Percentiles rank a stretch among this genome's conserved stretches.
Conservation (phyloP, 2,113 vertebrate species). For the Chaetodon auriga region DNA sequence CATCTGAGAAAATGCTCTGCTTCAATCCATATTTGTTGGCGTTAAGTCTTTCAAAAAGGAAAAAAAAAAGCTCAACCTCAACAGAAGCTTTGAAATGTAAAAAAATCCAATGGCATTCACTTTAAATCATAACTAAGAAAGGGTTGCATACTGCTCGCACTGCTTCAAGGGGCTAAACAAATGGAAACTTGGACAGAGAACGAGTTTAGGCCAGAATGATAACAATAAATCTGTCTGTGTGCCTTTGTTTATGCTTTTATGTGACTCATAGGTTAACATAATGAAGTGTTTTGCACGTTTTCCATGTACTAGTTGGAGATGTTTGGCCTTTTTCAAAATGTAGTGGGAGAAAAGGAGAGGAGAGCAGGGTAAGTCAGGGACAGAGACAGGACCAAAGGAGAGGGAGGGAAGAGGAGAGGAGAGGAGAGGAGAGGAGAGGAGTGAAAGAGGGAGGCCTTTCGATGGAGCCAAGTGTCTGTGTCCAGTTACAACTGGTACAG, state of each 20-base stretch:
- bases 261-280: constrained; percentile 27
- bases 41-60: no score
- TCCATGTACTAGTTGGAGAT: neutral
- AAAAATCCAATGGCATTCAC: no score
- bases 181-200: constrained; percentile 1
- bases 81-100: no score
- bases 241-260: constrained; percentile 22
- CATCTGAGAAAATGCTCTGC: no score
- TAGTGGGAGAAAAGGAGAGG: neutral
- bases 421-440: neutral
- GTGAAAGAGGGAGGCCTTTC: constrained; percentile 35
- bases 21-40: no score
- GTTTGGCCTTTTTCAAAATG: constrained; percentile 14
- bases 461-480: constrained; percentile 47
- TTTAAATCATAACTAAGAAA: neutral
- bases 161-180: neutral
- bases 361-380: neutral
- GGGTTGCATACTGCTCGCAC: neutral
- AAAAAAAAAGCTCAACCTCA: no score
- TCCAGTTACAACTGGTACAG: constrained; percentile 64
- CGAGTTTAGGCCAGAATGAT: neutral
- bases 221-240: constrained; percentile 27
- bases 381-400: neutral
- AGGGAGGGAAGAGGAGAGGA: neutral
- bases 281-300: neutral